These are phyloP conservation scores for Pandemis heparana DNA, from an alignment of 2,888 invertebrate genomes.

Conservation along the genomic window DNA sequence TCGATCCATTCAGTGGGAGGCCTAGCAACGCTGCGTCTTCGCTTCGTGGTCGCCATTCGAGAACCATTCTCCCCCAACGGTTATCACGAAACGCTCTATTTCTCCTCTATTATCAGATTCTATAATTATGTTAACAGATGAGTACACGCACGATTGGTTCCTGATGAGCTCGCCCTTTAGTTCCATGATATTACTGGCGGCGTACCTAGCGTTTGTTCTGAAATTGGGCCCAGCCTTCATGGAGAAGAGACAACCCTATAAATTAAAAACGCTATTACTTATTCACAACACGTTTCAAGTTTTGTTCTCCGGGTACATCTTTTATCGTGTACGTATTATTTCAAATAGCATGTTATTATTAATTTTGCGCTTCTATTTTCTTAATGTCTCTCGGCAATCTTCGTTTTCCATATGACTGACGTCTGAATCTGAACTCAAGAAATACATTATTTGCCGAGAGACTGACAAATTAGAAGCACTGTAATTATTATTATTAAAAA, in stretches of 20 bases:
- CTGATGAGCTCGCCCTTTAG: neutral
- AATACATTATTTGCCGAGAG: too few species aligned
- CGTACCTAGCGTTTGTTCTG: neutral
- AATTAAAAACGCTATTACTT: neutral
- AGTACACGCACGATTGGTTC: neutral
- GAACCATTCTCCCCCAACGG: too few species aligned
- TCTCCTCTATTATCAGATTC: neutral
- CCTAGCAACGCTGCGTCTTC: too few species aligned
- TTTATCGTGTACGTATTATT: neutral
- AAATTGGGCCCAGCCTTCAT: slow-evolving; percentile 1
- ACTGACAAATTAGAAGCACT: too few species aligned
- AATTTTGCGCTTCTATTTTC: too few species aligned
- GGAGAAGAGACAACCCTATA: neutral
- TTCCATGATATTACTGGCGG: too few species aligned
- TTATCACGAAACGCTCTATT: neutral
- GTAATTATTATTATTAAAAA: too few species aligned
- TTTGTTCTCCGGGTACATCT: neutral
- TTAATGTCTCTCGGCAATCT: too few species aligned
- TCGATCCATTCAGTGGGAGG: too few species aligned
- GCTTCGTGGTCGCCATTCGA: too few species aligned
- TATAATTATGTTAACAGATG: neutral
- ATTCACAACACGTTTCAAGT: neutral
- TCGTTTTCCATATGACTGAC: too few species aligned
- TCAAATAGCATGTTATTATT: neutral
- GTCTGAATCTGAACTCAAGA: too few species aligned